A percentile compares a stretch with the other conserved stretches of the same genome.
Evolutionary conservation across 2,113 vertebrate genomes (phyloP).

Genomic region (Aegotheles bennettii): DNA sequence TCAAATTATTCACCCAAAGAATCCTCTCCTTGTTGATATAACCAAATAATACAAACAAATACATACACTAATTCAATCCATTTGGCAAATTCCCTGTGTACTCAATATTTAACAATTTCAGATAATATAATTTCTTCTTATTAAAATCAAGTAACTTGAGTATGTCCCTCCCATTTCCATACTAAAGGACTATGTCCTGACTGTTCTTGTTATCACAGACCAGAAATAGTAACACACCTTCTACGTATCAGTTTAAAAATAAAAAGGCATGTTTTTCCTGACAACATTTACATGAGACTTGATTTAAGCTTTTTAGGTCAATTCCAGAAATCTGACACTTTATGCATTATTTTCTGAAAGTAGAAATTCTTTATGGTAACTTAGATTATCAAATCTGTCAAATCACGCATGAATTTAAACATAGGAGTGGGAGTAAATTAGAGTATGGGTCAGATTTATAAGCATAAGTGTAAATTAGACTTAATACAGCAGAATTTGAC

Average conservation of each 20-base stretch:
- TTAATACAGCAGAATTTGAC: background rate
- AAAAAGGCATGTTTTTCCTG: background rate
- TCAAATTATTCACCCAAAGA: background rate
- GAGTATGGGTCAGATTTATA: background rate
- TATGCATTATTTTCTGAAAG: background rate
- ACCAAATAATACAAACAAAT: background rate
- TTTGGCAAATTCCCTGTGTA: background rate
- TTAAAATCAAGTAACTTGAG: background rate
- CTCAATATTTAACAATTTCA: background rate
- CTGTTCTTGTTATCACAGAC: background rate
- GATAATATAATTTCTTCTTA: background rate
- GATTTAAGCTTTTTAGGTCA: background rate
- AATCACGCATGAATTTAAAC: background rate
- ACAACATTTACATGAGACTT: background rate
- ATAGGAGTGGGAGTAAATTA: background rate
- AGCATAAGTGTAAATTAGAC: background rate
- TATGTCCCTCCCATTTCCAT: background rate
- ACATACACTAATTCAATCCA: background rate
- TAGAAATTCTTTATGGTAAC: background rate
- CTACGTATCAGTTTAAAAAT: background rate
- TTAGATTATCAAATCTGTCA: background rate
- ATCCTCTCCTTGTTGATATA: background rate
- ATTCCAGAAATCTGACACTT: background rate
- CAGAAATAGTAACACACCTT: slow-evolving; percentile 1
- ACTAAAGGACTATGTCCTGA: background rate